Evolutionary conservation across 2,888 invertebrate genomes (phyloP).

Genomic region (Polyommatus iphigenia): DNA sequence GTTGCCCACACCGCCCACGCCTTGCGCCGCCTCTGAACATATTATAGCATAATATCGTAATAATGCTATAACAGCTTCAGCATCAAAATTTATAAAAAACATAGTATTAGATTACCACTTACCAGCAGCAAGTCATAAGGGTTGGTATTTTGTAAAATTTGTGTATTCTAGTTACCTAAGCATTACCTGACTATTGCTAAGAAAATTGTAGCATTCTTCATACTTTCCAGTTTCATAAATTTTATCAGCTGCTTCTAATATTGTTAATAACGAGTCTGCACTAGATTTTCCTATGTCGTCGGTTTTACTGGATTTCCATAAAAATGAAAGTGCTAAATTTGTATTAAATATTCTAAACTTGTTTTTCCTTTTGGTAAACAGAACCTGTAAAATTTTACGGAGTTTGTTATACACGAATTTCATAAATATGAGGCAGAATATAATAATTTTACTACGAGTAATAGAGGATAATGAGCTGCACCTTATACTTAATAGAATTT

Average conservation of each 20-base stretch:
- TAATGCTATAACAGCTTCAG: too few species aligned
- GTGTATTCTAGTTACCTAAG: neutral
- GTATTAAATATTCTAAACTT: conserved; percentile 34
- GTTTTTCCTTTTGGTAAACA: conserved; percentile 16
- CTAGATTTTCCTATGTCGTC: conserved; percentile 41
- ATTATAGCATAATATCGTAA: too few species aligned
- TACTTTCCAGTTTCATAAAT: conserved; percentile 84
- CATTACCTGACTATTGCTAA: conserved; percentile 77
- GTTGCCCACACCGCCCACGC: too few species aligned
- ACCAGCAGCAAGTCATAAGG: too few species aligned
- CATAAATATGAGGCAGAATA: neutral
- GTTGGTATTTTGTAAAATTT: too few species aligned
- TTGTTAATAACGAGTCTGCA: conserved; percentile 40
- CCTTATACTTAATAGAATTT: conserved; percentile 8
- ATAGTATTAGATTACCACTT: too few species aligned
- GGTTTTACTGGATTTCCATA: conserved; percentile 60
- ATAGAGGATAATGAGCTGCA: neutral
- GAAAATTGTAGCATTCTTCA: conserved; percentile 82
- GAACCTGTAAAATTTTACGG: neutral
- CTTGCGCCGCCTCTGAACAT: too few species aligned
- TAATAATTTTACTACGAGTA: neutral
- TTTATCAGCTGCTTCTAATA: conserved; percentile 82
- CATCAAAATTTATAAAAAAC: too few species aligned
- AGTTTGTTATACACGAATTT: neutral
- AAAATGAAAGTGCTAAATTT: conserved; percentile 46